These are phyloP conservation scores for Microtus montanus DNA, from an alignment of 2,113 vertebrate genomes.

Conservation along the genomic window DNA sequence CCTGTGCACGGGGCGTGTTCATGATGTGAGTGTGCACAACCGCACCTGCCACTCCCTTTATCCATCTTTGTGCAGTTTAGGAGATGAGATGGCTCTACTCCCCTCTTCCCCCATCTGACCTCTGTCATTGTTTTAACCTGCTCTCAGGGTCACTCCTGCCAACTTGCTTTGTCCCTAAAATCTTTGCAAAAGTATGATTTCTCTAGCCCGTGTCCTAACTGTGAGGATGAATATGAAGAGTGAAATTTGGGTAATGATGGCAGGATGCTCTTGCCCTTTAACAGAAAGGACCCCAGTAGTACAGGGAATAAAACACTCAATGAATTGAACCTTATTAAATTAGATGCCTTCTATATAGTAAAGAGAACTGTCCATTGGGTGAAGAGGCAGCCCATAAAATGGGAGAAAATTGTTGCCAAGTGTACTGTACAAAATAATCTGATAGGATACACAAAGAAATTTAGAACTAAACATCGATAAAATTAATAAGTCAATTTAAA, in stretches of 20 bases:
- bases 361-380: not conserved
- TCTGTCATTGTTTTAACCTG: conserved; percentile 17
- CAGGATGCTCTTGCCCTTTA: no score
- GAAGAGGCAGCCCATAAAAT: not conserved
- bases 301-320: not conserved
- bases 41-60: not conserved
- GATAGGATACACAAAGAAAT: no score
- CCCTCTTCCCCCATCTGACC: not conserved
- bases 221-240: not conserved
- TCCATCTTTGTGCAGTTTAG: not conserved
- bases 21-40: not conserved
- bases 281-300: not conserved
- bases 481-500: not conserved
- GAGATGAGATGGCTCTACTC: not conserved
- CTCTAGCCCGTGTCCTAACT: not conserved
- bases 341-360: not conserved
- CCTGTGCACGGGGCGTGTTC: not conserved
- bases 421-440: no score
- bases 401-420: not conserved
- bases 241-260: not conserved
- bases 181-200: conserved; percentile 35
- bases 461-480: not conserved
- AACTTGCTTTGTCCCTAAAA: conserved; percentile 13
- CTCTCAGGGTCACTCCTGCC: not conserved
- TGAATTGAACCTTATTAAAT: no score